These are phyloP conservation scores for Mycetomoellerius zeteki DNA, from an alignment of 1,140 invertebrate species.

Conservation along the genomic window DNA sequence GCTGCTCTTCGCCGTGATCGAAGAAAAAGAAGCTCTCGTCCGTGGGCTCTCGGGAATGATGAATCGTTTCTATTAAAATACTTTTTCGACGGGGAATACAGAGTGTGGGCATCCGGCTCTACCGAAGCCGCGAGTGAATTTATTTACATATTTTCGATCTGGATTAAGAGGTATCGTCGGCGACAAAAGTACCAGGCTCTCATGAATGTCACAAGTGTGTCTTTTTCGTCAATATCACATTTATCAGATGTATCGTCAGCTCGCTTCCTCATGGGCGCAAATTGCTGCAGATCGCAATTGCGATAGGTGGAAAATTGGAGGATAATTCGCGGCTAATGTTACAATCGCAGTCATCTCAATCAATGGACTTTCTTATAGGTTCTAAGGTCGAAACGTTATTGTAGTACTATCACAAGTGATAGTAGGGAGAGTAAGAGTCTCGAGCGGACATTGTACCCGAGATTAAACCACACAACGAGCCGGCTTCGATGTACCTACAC, in stretches of 20 bases:
- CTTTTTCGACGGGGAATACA: conserved; percentile 86
- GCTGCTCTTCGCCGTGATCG: conserved; percentile 49
- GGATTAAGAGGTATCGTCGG: conserved; percentile 85
- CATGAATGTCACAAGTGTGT: conserved; percentile 22
- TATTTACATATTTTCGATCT: conserved; percentile 88
- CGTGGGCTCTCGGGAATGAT: conserved; percentile 83
- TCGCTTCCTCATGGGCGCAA: not conserved
- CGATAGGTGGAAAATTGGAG: conserved; percentile 8
- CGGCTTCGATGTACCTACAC: not conserved
- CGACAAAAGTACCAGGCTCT: conserved; percentile 40
- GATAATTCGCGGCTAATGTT: not conserved
- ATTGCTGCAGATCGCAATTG: conserved; percentile 10
- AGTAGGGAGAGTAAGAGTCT: conserved; percentile 4
- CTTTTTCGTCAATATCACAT: not conserved
- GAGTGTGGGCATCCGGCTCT: conserved; percentile 83
- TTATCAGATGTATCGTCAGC: not conserved
- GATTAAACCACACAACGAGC: conserved; percentile 12
- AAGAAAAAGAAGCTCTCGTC: conserved; percentile 74
- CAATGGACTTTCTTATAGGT: not conserved
- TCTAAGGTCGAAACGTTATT: conserved; percentile 12
- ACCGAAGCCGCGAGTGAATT: conserved; percentile 82
- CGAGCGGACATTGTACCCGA: not conserved
- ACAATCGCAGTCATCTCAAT: conserved; percentile 14
- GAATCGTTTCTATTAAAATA: conserved; percentile 88
- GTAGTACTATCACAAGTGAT: not conserved